A percentile compares a stretch with the other conserved stretches of the same genome.
Evolutionary conservation across 2,888 invertebrate genomes (phyloP).

Genomic region (Dryocosmus kuriphilus): DNA sequence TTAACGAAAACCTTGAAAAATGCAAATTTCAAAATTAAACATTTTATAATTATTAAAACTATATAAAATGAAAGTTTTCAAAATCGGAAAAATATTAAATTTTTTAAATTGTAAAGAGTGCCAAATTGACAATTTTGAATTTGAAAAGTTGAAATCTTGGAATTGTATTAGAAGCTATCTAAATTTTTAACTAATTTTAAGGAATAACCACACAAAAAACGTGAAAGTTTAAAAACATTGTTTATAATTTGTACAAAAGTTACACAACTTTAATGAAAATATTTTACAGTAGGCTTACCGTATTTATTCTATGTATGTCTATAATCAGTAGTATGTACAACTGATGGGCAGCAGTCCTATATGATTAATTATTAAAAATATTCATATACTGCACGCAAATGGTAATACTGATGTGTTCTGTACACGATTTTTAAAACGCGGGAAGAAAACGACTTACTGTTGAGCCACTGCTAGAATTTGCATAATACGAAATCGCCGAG

Average conservation of each 20-base stretch:
- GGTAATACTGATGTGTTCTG: background rate
- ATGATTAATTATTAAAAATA: background rate
- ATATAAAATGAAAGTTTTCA: too few species aligned
- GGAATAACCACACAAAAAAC: too few species aligned
- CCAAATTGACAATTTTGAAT: too few species aligned
- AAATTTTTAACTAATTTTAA: too few species aligned
- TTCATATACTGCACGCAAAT: background rate
- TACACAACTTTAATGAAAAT: background rate
- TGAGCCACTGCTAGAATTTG: background rate
- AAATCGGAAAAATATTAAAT: too few species aligned
- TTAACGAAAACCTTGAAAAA: too few species aligned
- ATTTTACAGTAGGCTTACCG: background rate
- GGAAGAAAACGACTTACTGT: background rate
- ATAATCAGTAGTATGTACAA: background rate
- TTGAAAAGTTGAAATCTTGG: too few species aligned
- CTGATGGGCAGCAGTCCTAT: background rate
- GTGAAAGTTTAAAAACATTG: background rate
- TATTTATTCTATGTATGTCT: background rate
- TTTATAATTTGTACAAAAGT: background rate
- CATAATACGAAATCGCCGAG: background rate
- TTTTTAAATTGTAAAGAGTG: too few species aligned
- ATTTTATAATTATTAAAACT: too few species aligned
- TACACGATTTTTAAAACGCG: background rate
- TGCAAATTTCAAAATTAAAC: too few species aligned
- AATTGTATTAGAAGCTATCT: too few species aligned